phyloP scores from a whole-genome alignment of 2,797 vertebrate species.

The Synaphobranchus kaupii region DNA sequence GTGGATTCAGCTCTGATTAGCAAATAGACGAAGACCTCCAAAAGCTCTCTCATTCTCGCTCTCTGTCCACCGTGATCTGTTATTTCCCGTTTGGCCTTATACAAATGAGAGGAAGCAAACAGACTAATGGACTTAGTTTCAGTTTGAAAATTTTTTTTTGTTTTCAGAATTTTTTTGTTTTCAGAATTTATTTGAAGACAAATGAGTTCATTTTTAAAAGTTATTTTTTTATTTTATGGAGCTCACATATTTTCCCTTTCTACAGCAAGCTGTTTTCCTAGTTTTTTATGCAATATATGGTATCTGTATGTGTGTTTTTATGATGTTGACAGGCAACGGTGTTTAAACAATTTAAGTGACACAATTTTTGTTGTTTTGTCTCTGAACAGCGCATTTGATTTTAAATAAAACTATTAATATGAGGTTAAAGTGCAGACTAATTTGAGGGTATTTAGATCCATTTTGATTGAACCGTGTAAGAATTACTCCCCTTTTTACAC shows the following conservation, averaged over 20 bases:
- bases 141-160: background rate
- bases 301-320: background rate
- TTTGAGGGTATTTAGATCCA: too few relatives aligned
- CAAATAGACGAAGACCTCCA: background rate
- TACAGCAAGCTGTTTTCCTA: background rate
- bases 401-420: background rate
- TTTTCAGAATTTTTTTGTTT: background rate
- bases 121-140: background rate
- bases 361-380: background rate
- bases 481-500: too few relatives aligned
- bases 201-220: background rate
- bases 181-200: background rate
- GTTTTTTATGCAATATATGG: background rate
- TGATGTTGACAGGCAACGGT: background rate
- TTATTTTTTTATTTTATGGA: background rate
- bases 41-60: background rate
- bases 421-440: background rate
- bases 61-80: background rate
- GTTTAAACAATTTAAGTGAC: background rate
- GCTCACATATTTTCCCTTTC: background rate
- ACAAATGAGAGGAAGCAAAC: slow-evolving; percentile 15
- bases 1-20: background rate
- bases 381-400: background rate
- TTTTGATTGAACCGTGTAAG: too few relatives aligned
- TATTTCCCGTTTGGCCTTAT: background rate